phyloP scores from a whole-genome alignment of 2,888 invertebrate species.

The Chrysodeixis includens region DNA sequence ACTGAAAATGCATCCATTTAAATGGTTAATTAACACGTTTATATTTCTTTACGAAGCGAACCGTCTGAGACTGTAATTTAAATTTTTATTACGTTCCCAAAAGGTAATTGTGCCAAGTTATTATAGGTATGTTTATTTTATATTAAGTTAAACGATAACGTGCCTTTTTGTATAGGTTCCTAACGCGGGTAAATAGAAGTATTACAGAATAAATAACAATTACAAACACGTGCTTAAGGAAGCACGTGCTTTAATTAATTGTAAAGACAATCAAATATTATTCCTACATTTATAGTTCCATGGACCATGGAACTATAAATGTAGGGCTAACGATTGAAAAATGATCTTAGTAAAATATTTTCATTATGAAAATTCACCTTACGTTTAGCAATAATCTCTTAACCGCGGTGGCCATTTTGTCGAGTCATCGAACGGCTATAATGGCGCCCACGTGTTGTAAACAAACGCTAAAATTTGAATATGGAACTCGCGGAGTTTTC shows the following conservation, averaged over 20 bases:
- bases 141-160: constrained; percentile 52
- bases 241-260: no score
- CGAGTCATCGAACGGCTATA: constrained; percentile 67
- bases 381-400: constrained; percentile 59
- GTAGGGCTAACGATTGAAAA: constrained; percentile 15
- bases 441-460: constrained; percentile 77
- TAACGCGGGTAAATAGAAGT: not conserved
- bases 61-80: constrained; percentile 66
- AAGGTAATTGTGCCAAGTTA: constrained; percentile 56
- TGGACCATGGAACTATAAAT: no score
- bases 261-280: not conserved
- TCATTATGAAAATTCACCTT: constrained; percentile 48
- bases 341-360: constrained; percentile 17
- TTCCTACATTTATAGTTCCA: not conserved
- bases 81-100: constrained; percentile 66
- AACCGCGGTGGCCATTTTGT: constrained; percentile 75
- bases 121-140: constrained; percentile 46
- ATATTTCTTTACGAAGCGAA: constrained; percentile 71
- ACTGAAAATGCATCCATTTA: constrained; percentile 84
- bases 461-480: constrained; percentile 75
- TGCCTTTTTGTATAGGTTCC: constrained; percentile 30
- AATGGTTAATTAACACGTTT: constrained; percentile 77
- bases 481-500: constrained; percentile 76
- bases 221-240: not conserved
- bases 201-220: not conserved